phyloP scores from a whole-genome alignment of 1,140 invertebrate genomes.

The Drosophila sucinea region DNA sequence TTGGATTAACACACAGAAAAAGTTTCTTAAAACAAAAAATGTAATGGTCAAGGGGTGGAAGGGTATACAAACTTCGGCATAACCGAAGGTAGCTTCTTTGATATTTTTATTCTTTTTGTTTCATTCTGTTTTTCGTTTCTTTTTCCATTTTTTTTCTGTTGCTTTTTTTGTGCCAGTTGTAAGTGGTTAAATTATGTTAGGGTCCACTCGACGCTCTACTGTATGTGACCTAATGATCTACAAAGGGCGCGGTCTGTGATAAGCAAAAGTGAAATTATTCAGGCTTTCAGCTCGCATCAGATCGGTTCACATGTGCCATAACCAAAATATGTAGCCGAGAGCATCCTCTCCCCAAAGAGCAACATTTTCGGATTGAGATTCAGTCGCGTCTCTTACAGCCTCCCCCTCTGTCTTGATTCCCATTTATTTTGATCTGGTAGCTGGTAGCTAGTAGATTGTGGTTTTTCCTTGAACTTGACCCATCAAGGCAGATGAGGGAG shows the following conservation, averaged over 20 bases:
- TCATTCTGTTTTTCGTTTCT: slow-evolving; percentile 4
- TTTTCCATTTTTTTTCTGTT: slow-evolving; percentile 22
- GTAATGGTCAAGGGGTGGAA: slow-evolving; percentile 14
- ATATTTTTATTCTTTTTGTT: slow-evolving; percentile 24
- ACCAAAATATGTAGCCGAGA: slow-evolving; percentile 38
- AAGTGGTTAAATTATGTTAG: slow-evolving; percentile 72
- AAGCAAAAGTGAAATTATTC: slow-evolving; percentile 63
- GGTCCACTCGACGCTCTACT: slow-evolving; percentile 36
- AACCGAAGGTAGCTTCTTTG: slow-evolving; percentile 21
- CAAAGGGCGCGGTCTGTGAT: slow-evolving; percentile 64
- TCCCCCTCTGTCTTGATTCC: slow-evolving; percentile 28
- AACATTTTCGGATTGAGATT: slow-evolving; percentile 9
- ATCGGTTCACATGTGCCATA: slow-evolving; percentile 21
- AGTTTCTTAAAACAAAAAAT: too few species aligned
- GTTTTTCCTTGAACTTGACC: slow-evolving; percentile 78
- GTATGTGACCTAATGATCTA: slow-evolving; percentile 77
- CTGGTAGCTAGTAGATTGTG: slow-evolving; percentile 25
- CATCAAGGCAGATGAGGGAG: slow-evolving; percentile 57
- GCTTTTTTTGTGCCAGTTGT: slow-evolving; percentile 54
- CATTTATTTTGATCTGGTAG: slow-evolving; percentile 64
- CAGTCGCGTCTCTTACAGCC: slow-evolving; percentile 29
- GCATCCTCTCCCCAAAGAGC: slow-evolving; percentile 7
- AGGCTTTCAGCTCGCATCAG: slow-evolving; percentile 31
- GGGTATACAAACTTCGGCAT: background rate
- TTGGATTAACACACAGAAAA: too few species aligned